Evolutionary conservation across 1,140 invertebrate genomes (phyloP).

Genomic region (Anoplolepis gracilipes): DNA sequence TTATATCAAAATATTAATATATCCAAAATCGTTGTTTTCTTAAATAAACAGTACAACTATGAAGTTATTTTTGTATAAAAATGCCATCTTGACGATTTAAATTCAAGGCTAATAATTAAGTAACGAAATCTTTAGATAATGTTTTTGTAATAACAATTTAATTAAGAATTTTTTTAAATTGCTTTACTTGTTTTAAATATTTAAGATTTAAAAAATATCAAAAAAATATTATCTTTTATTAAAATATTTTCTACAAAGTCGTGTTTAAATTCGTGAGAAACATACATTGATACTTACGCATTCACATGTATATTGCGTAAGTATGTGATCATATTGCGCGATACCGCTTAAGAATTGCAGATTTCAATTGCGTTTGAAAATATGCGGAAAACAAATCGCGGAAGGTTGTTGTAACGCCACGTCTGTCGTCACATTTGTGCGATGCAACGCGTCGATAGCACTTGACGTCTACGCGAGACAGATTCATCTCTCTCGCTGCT

Average conservation of each 20-base stretch:
- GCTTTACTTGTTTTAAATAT: no score
- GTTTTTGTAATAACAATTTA: not conserved
- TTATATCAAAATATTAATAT: constrained; percentile 28
- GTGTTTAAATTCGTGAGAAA: not conserved
- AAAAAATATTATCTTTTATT: not conserved
- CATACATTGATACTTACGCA: not conserved
- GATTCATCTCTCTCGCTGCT: not conserved
- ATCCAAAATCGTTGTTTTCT: not conserved
- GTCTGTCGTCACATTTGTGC: not conserved
- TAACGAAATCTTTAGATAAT: not conserved
- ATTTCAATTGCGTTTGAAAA: not conserved
- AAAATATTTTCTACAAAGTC: not conserved
- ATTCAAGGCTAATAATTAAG: not conserved
- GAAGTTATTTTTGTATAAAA: not conserved
- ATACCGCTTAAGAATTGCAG: not conserved
- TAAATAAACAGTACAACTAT: not conserved
- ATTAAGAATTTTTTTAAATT: no score
- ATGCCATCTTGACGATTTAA: not conserved
- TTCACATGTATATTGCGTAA: not conserved
- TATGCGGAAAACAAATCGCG: not conserved
- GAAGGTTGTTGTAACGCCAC: not conserved
- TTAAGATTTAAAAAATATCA: no score
- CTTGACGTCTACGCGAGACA: not conserved
- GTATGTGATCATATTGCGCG: not conserved
- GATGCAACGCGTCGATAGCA: not conserved